Percentiles rank a stretch among this genome's conserved stretches.
Evolutionary conservation across 1,140 invertebrate species (phyloP).

Genomic region (Neodiprion lecontei): DNA sequence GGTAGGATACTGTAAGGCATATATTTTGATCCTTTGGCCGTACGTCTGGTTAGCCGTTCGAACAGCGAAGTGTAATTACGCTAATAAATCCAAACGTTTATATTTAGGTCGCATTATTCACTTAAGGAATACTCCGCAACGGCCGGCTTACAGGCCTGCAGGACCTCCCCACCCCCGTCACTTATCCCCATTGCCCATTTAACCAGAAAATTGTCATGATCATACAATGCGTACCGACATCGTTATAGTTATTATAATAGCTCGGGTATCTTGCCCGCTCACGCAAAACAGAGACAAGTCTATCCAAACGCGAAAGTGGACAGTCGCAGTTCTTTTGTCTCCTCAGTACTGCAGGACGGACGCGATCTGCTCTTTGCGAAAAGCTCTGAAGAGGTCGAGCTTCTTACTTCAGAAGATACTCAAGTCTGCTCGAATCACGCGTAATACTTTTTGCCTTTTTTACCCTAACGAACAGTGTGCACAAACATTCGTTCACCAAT

Average conservation of each 20-base stretch:
- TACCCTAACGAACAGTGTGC: no score
- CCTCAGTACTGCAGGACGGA: neutral
- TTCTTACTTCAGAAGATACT: no score
- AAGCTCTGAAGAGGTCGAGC: no score
- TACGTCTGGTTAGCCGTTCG: neutral
- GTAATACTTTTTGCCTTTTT: no score
- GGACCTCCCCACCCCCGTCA: conserved; percentile 32
- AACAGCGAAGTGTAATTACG: neutral
- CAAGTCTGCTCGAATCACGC: no score
- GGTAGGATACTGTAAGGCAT: neutral
- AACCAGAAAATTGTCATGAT: conserved; percentile 50
- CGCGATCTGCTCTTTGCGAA: neutral
- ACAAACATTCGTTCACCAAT: no score
- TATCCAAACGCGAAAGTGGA: neutral
- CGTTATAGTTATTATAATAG: neutral
- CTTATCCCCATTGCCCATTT: conserved; percentile 44
- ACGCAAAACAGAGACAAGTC: neutral
- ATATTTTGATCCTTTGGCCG: neutral
- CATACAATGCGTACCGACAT: conserved; percentile 32
- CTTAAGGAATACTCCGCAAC: conserved; percentile 40
- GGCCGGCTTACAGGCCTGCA: conserved; percentile 26
- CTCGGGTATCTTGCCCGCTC: neutral
- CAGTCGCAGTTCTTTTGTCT: neutral
- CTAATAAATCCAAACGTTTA: conserved; percentile 30
- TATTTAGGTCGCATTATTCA: conserved; percentile 59